phyloP scores from a whole-genome alignment of 2,888 invertebrate genomes.

The Drosophila vallismaia region DNA sequence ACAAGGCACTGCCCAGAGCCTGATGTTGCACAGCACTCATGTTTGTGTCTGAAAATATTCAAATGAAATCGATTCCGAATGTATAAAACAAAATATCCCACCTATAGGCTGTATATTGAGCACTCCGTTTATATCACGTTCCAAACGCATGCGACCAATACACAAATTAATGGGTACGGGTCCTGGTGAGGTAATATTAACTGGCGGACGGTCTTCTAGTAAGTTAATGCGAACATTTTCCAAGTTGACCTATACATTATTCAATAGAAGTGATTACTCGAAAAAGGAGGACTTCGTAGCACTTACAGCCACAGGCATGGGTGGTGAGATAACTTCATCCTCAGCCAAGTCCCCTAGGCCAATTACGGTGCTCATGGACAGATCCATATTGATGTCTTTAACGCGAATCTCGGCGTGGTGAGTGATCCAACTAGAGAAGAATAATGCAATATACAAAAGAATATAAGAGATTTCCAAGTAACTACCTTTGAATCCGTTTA shows the following conservation, averaged over 20 bases:
- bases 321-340: slow-evolving; percentile 91
- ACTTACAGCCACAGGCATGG: slow-evolving; percentile 92
- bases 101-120: slow-evolving; percentile 88
- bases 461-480: background rate
- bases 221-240: slow-evolving; percentile 91
- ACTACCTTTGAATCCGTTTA: slow-evolving; percentile 81
- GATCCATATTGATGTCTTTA: slow-evolving; percentile 87
- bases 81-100: background rate
- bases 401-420: slow-evolving; percentile 87
- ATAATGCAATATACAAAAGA: background rate
- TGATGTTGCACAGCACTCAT: slow-evolving; percentile 49
- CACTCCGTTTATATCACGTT: slow-evolving; percentile 89
- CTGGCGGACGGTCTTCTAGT: slow-evolving; percentile 92
- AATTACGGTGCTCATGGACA: slow-evolving; percentile 92
- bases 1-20: slow-evolving; percentile 57
- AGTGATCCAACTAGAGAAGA: slow-evolving; percentile 78
- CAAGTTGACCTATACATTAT: slow-evolving; percentile 86
- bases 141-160: slow-evolving; percentile 88
- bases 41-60: slow-evolving; percentile 52
- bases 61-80: accelerated
- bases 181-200: slow-evolving; percentile 92
- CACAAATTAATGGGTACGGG: slow-evolving; percentile 91
- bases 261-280: background rate
- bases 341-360: slow-evolving; percentile 93
- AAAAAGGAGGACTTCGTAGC: background rate